A percentile compares a stretch with the other conserved stretches of the same genome.
Conservation (phyloP, 2,113 vertebrate genomes). For the Oncorhynchus tshawytscha region DNA sequence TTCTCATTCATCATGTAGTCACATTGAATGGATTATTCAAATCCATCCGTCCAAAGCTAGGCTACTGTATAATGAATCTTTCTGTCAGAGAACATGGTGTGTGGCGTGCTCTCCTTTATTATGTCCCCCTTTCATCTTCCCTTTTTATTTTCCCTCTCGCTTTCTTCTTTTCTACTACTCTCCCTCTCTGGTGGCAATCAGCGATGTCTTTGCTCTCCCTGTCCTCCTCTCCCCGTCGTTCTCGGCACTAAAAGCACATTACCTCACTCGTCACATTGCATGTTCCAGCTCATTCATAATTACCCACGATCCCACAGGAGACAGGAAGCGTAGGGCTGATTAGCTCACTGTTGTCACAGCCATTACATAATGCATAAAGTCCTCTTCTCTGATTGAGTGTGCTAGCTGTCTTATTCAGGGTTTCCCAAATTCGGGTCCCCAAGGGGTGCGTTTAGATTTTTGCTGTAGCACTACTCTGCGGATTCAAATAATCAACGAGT, state of each 20-base stretch:
- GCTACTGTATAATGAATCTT: no score
- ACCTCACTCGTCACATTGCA: conserved; percentile 36
- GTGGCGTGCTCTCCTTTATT: not conserved
- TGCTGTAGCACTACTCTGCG: no score
- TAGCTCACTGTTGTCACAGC: conserved; percentile 53
- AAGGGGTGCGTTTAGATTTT: no score
- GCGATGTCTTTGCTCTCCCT: not conserved
- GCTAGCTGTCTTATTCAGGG: not conserved
- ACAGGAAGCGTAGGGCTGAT: conserved; percentile 55
- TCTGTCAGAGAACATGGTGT: no score
- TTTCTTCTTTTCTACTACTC: conserved; percentile 21
- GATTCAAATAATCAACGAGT: no score
- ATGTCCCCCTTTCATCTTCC: no score
- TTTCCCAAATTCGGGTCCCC: no score
- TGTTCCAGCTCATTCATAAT: conserved; percentile 63
- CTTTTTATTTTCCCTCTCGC: not conserved
- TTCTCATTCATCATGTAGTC: conserved; percentile 18
- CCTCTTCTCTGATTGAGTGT: conserved; percentile 38
- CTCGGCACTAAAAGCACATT: conserved; percentile 60
- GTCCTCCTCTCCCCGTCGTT: conserved; percentile 35
- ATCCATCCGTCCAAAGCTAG: conserved; percentile 23
- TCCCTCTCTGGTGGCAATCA: not conserved
- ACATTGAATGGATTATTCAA: conserved; percentile 17
- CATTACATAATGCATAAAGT: conserved; percentile 55
- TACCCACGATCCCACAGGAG: conserved; percentile 61